Evolutionary conservation across 2,113 vertebrate species (phyloP).

Genomic region (Periophthalmus modestus): DNA sequence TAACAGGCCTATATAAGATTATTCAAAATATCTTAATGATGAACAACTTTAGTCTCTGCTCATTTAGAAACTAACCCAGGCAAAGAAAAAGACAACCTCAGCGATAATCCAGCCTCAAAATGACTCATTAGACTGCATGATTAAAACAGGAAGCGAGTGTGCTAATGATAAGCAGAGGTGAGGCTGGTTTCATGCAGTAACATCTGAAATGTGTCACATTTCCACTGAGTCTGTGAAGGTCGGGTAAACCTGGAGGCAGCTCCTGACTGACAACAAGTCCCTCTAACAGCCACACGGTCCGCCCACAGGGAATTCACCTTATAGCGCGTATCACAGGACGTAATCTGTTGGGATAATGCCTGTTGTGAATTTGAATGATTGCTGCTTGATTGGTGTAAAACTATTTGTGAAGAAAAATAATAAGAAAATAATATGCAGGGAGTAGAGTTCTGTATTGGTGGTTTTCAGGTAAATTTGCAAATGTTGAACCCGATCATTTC

Average conservation of each 20-base stretch:
- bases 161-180: constrained; percentile 14
- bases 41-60: too few species aligned
- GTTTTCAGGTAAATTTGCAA: too few species aligned
- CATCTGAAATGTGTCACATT: constrained; percentile 59
- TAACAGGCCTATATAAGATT: too few species aligned
- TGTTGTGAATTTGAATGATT: too few species aligned
- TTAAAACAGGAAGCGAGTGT: not conserved
- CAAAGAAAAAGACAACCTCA: not conserved
- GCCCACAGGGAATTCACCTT: not conserved
- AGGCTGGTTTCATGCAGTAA: constrained; percentile 3
- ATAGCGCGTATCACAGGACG: too few species aligned
- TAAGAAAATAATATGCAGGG: too few species aligned
- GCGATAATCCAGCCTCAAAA: not conserved
- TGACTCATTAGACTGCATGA: not conserved
- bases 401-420: too few species aligned
- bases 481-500: too few species aligned
- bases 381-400: too few species aligned
- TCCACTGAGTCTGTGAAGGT: constrained; percentile 46
- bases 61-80: not conserved
- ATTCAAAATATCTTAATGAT: too few species aligned
- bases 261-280: constrained; percentile 1
- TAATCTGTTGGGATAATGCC: too few species aligned
- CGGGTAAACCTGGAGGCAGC: constrained; percentile 25
- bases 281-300: not conserved
- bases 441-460: too few species aligned